Evolutionary conservation across 2,888 invertebrate genomes (phyloP).

Genomic region (Rhynchonema sp.): DNA sequence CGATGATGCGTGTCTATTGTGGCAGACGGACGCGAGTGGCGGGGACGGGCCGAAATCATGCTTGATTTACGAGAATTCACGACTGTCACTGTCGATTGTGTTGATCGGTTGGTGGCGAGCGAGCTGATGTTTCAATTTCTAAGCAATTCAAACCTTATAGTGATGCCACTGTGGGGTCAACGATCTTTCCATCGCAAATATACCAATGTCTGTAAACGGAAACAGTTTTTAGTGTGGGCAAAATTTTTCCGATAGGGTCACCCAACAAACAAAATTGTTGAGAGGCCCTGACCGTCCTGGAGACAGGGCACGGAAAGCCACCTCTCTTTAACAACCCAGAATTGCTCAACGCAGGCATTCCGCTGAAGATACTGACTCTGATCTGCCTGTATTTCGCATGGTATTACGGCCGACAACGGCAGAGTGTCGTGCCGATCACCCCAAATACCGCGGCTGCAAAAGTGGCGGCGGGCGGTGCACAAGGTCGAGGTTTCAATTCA

Average conservation of each 20-base stretch:
- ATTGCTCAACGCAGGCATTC: background rate
- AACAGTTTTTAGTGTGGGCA: no score
- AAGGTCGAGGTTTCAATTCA: background rate
- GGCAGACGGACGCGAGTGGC: background rate
- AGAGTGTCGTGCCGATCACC: background rate
- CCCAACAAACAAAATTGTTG: no score
- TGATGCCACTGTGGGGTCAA: no score
- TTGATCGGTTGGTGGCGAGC: background rate
- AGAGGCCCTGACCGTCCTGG: no score
- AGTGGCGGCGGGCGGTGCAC: background rate
- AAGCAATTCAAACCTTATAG: no score
- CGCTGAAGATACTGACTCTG: background rate
- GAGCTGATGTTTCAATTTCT: no score
- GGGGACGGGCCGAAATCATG: no score
- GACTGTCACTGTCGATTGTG: background rate
- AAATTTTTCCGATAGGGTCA: no score
- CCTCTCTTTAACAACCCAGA: background rate
- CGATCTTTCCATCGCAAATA: no score
- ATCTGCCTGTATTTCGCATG: background rate
- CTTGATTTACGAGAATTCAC: background rate
- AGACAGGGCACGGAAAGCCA: no score
- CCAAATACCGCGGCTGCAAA: background rate
- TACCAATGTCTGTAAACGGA: no score
- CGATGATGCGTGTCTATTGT: constrained; percentile 4
- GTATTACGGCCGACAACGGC: background rate